These are phyloP conservation scores for Phainopepla nitens DNA, from an alignment of 2,113 vertebrate genomes.

Conservation along the genomic window DNA sequence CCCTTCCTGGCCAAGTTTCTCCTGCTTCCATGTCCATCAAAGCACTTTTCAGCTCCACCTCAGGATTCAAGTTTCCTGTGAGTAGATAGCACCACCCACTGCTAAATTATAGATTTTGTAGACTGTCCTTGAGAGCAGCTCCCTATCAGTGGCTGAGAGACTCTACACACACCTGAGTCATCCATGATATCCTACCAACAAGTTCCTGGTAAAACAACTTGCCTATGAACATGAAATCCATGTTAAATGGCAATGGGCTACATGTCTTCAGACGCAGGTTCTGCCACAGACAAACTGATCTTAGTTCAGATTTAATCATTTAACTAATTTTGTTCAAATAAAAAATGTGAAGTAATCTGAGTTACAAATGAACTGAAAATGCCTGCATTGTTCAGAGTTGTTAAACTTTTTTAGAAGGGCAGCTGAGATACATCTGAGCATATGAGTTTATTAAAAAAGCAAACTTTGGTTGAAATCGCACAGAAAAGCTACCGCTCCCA, in stretches of 20 bases:
- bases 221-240: not conserved
- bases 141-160: not conserved
- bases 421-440: not conserved
- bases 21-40: not conserved
- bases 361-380: not conserved
- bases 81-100: not conserved
- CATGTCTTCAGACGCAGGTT: not conserved
- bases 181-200: not conserved
- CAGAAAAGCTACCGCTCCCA: not conserved
- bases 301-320: not conserved
- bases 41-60: not conserved
- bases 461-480: not conserved
- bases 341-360: not conserved
- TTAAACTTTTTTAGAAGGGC: not conserved
- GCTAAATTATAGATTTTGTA: not conserved
- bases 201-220: not conserved
- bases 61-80: not conserved
- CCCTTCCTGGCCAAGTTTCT: not conserved
- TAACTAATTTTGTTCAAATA: not conserved
- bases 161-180: not conserved
- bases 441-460: not conserved
- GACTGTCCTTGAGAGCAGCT: not conserved
- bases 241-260: not conserved
- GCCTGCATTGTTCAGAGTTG: not conserved
- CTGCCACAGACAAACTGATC: not conserved